Conservation (phyloP, 2,888 invertebrate genomes). For the Atherix ibis region DNA sequence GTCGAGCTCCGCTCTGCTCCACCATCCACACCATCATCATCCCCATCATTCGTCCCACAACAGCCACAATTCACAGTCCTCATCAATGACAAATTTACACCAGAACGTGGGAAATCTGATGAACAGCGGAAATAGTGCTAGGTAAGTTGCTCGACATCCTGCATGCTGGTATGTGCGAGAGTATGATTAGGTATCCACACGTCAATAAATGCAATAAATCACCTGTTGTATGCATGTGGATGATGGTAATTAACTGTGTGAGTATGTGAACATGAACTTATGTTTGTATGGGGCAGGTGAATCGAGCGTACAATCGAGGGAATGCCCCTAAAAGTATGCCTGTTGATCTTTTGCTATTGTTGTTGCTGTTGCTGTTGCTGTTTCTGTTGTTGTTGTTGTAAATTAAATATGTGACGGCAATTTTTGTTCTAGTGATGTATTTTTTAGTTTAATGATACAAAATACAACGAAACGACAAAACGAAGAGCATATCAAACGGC, state of each 20-base stretch:
- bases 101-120: slow-evolving; percentile 32
- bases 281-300: no score
- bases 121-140: slow-evolving; percentile 32
- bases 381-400: no score
- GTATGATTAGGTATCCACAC: no score
- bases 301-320: no score
- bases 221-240: no score
- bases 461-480: slow-evolving; percentile 39
- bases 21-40: slow-evolving; percentile 17
- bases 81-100: slow-evolving; percentile 31
- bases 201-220: no score
- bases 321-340: no score
- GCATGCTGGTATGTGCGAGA: no score
- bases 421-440: slow-evolving; percentile 24
- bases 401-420: slow-evolving; percentile 6
- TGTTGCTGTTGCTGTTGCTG: no score
- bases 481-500: slow-evolving; percentile 84
- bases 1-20: slow-evolving; percentile 16
- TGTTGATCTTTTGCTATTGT: no score
- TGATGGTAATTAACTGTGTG: no score
- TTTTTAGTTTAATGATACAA: slow-evolving; percentile 33
- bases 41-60: slow-evolving; percentile 10
- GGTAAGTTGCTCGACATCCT: slow-evolving; percentile 17
- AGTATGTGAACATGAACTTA: no score
- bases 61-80: slow-evolving; percentile 24